Evolutionary conservation across 2,113 vertebrate species (phyloP).

Genomic region (Thomomys bottae): DNA sequence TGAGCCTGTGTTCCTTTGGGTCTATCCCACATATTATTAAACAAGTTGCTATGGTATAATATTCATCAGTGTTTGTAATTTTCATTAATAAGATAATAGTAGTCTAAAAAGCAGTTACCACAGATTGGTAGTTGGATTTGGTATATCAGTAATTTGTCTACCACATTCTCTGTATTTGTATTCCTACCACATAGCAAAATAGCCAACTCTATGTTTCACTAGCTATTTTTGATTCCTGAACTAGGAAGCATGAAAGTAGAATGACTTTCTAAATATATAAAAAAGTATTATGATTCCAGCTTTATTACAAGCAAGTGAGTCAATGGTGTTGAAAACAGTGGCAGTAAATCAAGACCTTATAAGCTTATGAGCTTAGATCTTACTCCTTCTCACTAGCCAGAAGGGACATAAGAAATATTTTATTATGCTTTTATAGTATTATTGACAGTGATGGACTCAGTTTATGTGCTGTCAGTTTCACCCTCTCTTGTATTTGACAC

Average conservation of each 20-base stretch:
- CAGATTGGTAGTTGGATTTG: constrained; percentile 38
- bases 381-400: constrained; percentile 60
- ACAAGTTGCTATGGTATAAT: constrained; percentile 6
- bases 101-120: constrained; percentile 32
- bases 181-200: constrained; percentile 8
- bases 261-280: constrained; percentile 65
- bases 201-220: constrained; percentile 12
- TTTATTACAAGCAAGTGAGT: constrained; percentile 67
- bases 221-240: constrained; percentile 55
- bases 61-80: not conserved
- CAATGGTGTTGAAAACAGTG: constrained; percentile 56
- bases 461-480: constrained; percentile 38
- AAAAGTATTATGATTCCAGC: constrained; percentile 69
- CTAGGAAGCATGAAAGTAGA: constrained; percentile 51
- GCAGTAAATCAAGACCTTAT: constrained; percentile 61
- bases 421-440: constrained; percentile 63
- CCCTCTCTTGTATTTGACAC: constrained; percentile 46
- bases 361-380: constrained; percentile 54
- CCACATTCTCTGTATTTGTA: constrained; percentile 15
- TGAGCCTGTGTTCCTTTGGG: too few species aligned
- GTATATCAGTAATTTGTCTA: constrained; percentile 40
- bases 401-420: constrained; percentile 63
- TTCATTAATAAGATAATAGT: constrained; percentile 33
- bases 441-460: constrained; percentile 65
- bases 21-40: constrained; percentile 15